Base-by-base conservation (phyloP, 1,140 invertebrate species). In the Psix sp. region DNA sequence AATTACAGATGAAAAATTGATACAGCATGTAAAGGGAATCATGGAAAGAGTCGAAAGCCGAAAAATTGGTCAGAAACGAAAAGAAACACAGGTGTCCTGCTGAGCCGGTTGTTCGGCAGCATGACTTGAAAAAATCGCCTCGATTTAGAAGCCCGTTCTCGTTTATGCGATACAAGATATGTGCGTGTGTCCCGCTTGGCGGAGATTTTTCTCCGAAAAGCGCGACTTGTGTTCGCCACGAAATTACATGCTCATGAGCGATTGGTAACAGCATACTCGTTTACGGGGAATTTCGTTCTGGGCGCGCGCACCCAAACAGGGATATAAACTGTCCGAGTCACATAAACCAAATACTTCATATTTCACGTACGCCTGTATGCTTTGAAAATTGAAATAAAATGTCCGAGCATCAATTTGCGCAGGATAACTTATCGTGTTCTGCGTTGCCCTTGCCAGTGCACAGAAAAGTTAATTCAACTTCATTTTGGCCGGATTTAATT, bases 101-200 rank as follows among this genome's bases (percentile, higher is more conserved):
- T 74, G 76, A 21, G 72, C 67, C 40, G 72, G 72, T 68, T 70
- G 63, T 60, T 67, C 63, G 56, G 51, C 35, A 68, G 52, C 63
- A 52, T 72, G 72, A 73, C 68, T 75, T 63, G 68, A 75, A 77
- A 77, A 77, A 75, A 75, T 77, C 72, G 60, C 65, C 54, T 75
- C 76, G 76, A 77, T 77, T 77, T 74, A 77, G 73, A 70, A 72
- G 73, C 75, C 72, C 67, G 72, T 74, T 75, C 72, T 45, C 59
- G 54, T 77, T 75, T 68, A 72, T 77, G 63, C 63, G 42, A 57
- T 73, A 75, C 63, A 74, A 77, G 76, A 66, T 70, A 65, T 57
- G 56, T 57, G 72, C 66, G 45, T 56, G 57, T 49, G 33, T 49
- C 63, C 43, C 39, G 52, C 52, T 59, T 10, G 57, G 13, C 35